Conservation (phyloP, 2,113 vertebrate species). For the Melierax canorus region DNA sequence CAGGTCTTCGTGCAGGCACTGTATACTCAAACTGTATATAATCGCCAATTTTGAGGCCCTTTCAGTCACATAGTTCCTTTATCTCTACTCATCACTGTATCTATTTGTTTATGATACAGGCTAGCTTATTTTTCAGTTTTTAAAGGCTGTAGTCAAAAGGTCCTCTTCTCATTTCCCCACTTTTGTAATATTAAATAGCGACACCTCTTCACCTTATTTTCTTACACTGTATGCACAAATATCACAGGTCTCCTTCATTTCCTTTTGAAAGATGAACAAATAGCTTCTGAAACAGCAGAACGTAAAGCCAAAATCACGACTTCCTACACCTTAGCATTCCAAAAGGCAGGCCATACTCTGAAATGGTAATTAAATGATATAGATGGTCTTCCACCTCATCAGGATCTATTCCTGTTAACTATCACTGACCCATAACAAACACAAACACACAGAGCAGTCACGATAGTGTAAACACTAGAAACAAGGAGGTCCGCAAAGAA, state of each 20-base stretch:
- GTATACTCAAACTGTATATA: not conserved
- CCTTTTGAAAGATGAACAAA: not conserved
- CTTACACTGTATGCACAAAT: not conserved
- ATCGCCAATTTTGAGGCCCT: not conserved
- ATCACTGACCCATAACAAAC: not conserved
- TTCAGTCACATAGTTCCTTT: not conserved
- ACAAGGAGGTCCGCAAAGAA: not conserved
- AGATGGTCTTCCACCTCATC: not conserved
- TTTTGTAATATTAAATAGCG: not conserved
- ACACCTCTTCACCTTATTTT: not conserved
- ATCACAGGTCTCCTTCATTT: not conserved
- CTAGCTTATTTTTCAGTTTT: not conserved
- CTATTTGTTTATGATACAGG: not conserved
- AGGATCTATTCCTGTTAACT: not conserved
- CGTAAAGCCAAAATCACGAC: not conserved
- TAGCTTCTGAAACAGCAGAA: not conserved
- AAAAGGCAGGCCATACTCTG: not conserved
- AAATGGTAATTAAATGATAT: fast-evolving
- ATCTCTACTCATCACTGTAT: not conserved
- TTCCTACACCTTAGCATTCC: not conserved
- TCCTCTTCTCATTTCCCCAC: not conserved
- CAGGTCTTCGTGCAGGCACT: not conserved
- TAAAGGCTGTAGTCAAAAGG: not conserved
- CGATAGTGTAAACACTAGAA: fast-evolving
- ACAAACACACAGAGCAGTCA: not conserved